Conservation (phyloP, 1,140 invertebrate species). For the Eurosta solidaginis region DNA sequence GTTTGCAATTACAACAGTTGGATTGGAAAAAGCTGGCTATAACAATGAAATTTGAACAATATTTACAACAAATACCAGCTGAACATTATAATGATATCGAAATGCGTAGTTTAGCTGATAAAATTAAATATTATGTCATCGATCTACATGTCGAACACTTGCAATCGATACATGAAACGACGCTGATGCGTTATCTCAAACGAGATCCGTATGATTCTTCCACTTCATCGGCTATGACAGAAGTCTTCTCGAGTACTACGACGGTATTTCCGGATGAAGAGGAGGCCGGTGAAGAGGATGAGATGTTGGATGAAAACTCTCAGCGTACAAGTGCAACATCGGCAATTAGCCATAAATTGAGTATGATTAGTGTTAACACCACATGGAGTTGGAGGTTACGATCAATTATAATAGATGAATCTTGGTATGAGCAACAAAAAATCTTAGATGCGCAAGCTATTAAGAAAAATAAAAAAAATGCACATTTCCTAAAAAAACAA, state of each 20-base stretch:
- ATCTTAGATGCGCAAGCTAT: no score
- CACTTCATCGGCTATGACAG: neutral
- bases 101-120: constrained; percentile 37
- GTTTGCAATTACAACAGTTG: constrained; percentile 35
- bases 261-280: neutral
- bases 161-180: constrained; percentile 40
- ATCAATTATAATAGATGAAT: no score
- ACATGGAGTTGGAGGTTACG: no score
- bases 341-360: no score
- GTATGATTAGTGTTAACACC: no score
- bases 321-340: neutral
- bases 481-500: no score
- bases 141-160: constrained; percentile 43
- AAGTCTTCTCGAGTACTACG: neutral
- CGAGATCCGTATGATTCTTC: neutral
- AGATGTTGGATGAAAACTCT: neutral
- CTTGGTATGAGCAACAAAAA: no score
- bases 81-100: constrained; percentile 41
- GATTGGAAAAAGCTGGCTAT: constrained; percentile 46
- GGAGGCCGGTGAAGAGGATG: neutral
- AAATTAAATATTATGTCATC: constrained; percentile 37
- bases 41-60: constrained; percentile 48
- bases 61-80: constrained; percentile 44
- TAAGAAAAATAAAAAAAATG: no score
- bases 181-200: constrained; percentile 32